Percentiles rank a stretch among this genome's conserved stretches.
Evolutionary conservation across 2,113 vertebrate species (phyloP).

Genomic region (Grantiella picta): DNA sequence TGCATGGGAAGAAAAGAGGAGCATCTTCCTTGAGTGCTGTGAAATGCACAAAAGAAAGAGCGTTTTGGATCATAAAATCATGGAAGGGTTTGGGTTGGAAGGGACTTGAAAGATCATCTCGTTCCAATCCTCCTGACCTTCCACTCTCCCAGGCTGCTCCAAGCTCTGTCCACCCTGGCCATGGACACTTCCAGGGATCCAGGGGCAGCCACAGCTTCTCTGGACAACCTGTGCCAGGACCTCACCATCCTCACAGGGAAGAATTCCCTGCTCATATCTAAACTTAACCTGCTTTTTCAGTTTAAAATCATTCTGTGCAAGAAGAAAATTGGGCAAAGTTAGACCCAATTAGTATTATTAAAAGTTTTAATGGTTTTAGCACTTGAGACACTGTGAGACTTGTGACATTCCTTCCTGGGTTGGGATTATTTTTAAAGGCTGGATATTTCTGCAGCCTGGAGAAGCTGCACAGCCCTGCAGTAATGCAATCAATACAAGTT

Average conservation of each 20-base stretch:
- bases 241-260: rapidly evolving
- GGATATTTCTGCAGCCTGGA: neutral
- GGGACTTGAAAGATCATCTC: neutral
- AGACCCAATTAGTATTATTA: neutral
- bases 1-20: neutral
- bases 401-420: neutral
- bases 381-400: neutral
- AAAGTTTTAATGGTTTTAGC: neutral
- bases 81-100: neutral
- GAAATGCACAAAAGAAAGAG: neutral
- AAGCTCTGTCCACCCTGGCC: rapidly evolving
- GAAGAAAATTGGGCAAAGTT: neutral
- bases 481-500: neutral
- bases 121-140: rapidly evolving
- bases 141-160: rapidly evolving
- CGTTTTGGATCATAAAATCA: rapidly evolving
- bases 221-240: neutral
- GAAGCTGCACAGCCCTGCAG: neutral
- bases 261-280: neutral
- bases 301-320: neutral
- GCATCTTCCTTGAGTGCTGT: neutral
- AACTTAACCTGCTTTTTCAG: neutral
- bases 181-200: neutral
- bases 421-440: neutral
- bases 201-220: neutral